Evolutionary conservation across 1,140 invertebrate genomes (phyloP).

Genomic region (Hyphantria cunea): DNA sequence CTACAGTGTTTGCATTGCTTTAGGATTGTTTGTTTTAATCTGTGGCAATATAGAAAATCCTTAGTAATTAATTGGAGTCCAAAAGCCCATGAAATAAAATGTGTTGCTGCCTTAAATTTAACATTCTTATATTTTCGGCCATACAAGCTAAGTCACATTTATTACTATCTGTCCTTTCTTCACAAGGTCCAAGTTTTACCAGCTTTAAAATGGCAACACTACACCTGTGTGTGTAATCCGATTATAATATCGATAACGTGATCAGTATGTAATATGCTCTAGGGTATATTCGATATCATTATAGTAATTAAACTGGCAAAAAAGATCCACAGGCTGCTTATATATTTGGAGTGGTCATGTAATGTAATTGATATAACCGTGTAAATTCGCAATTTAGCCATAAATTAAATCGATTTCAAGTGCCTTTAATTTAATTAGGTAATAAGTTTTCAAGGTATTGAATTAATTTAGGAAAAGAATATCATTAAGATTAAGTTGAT

Average conservation of each 20-base stretch:
- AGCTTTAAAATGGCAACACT: constrained; percentile 7
- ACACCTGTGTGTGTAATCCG: constrained; percentile 42
- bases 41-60: too few species aligned
- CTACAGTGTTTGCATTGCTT: too few species aligned
- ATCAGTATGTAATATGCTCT: neutral
- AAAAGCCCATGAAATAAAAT: too few species aligned
- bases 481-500: too few species aligned
- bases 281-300: neutral
- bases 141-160: too few species aligned
- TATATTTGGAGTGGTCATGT: neutral
- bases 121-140: too few species aligned
- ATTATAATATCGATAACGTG: constrained; percentile 43
- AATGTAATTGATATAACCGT: constrained; percentile 3
- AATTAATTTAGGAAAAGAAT: neutral
- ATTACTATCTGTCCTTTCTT: neutral
- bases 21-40: too few species aligned
- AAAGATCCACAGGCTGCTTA: neutral
- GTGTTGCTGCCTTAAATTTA: too few species aligned
- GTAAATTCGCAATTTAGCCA: neutral
- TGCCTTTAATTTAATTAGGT: neutral
- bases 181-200: neutral
- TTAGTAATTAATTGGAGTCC: too few species aligned
- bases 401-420: constrained; percentile 7
- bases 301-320: neutral
- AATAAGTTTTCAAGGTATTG: neutral